Evolutionary conservation across 2,797 vertebrate species (phyloP).

Genomic region (Gallinago stenura): DNA sequence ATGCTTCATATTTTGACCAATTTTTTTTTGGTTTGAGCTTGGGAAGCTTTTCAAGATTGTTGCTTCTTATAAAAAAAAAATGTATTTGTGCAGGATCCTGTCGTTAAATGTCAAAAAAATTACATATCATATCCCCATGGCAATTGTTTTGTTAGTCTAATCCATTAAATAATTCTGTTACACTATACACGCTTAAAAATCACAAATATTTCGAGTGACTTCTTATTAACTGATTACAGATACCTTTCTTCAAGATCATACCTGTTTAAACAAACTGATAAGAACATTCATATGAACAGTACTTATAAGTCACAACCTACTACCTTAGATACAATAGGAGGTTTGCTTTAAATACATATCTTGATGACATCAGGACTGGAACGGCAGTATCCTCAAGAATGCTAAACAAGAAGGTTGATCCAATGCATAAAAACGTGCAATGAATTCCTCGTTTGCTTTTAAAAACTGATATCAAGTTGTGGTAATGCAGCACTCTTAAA

Average conservation of each 20-base stretch:
- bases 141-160: not conserved
- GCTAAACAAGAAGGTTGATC: constrained; percentile 49
- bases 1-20: not conserved
- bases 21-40: not conserved
- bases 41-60: not conserved
- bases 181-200: not conserved
- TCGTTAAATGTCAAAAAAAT: not conserved
- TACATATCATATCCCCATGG: not conserved
- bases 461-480: constrained; percentile 9
- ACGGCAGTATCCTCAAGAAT: constrained; percentile 54
- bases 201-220: constrained; percentile 19
- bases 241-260: not conserved
- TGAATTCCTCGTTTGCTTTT: not conserved
- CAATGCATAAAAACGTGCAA: constrained; percentile 21
- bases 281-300: constrained; percentile 23
- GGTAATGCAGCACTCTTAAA: constrained; percentile 5
- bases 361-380: constrained; percentile 45
- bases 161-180: constrained; percentile 2
- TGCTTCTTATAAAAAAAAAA: not conserved
- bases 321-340: not conserved
- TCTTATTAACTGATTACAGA: constrained; percentile 13
- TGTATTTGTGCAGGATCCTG: not conserved
- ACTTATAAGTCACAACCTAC: constrained; percentile 34
- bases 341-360: constrained; percentile 22
- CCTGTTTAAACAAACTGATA: constrained; percentile 11